A percentile compares a stretch with the other conserved stretches of the same genome.
Evolutionary conservation across 2,113 vertebrate species (phyloP).

Genomic region (Dasypus novemcinctus): DNA sequence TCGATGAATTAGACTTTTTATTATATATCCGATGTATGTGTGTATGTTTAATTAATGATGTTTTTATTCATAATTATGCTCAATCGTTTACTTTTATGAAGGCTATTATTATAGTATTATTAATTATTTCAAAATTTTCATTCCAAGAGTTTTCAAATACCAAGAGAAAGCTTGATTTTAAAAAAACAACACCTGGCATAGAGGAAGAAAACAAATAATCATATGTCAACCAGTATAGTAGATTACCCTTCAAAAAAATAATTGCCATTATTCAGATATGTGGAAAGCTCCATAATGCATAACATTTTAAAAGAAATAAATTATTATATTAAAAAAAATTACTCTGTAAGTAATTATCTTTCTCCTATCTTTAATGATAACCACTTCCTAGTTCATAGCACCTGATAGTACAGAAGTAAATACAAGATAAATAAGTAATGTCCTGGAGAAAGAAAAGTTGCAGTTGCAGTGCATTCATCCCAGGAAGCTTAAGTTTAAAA

Average conservation of each 20-base stretch:
- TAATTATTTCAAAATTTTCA: neutral
- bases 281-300: neutral
- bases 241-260: neutral
- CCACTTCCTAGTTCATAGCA: neutral
- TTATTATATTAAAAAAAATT: neutral
- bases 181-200: neutral
- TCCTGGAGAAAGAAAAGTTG: neutral
- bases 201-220: neutral
- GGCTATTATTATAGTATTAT: neutral
- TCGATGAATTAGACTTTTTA: neutral
- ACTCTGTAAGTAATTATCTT: neutral
- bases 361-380: neutral
- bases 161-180: neutral
- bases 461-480: accelerated
- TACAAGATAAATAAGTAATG: neutral
- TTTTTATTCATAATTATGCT: neutral
- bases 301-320: neutral
- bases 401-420: neutral
- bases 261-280: neutral
- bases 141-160: neutral
- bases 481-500: neutral
- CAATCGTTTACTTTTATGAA: neutral
- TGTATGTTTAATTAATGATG: neutral
- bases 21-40: neutral
- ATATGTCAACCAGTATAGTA: neutral